Base-by-base conservation (phyloP, 2,797 vertebrate genomes). In the Gouania willdenowi region DNA sequence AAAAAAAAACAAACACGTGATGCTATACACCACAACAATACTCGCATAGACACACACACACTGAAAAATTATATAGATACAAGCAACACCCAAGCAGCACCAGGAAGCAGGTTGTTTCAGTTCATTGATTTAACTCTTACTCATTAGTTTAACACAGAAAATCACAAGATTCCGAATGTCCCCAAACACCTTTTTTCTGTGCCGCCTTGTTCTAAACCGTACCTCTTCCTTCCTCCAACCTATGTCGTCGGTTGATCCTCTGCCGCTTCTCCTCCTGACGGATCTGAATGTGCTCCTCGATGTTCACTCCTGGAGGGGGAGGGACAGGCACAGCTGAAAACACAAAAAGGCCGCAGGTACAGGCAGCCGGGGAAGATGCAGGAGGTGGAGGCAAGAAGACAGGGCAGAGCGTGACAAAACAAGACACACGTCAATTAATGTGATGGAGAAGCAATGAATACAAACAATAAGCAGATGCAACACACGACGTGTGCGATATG, bases 251-350 rank as follows among this genome's bases (percentile, higher is more conserved):
- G 64, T 93, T 97, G 63, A 98, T 92, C 49, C 96, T 91, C 24
- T 98, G 97, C 0, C 96, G 86, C 60, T 99, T 99, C 82, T 99
- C 97, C 72, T 98, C 97, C 85, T 98, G 95, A 1, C 95, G 87
- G 65, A 98, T 91, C 74, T 98, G 96, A 79, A 98, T 94, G 71
- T 98, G 95, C 57, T 99, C 97, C 84, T 99, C 97, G 51, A 99
- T 97, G 80, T 98, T 98, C 70, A 98, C 96, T 62, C 96, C 95
- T 90, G 89, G 87, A 71, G 93, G 93, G 76, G 88, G 88, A 78
- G 94, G 93, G 81, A 98, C 94, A 88, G 95, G 94, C 65, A 98
- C 96, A 90, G 95, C 95, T 98, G 79, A 77, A 83, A 89, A 90
- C 75, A 87, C 76, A 84, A 73, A 43, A 81, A 61, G 68, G 65